Base-by-base conservation (phyloP, 2,888 invertebrate species). In the Leptopilina syphax region DNA sequence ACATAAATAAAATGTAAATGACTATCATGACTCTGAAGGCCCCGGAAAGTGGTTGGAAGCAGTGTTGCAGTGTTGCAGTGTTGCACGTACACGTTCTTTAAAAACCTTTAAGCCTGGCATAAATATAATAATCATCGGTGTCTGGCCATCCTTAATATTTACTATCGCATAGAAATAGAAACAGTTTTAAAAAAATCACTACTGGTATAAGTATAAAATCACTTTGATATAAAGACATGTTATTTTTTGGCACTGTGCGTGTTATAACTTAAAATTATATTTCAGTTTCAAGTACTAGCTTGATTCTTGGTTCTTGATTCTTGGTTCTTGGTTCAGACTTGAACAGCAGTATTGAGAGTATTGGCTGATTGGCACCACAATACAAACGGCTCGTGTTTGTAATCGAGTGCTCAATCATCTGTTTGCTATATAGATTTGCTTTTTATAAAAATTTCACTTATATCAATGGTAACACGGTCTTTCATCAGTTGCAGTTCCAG, bases 201-300 rank as follows among this genome's bases (percentile, higher is more conserved):
- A 34, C 70, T 73, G 34, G 24, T 73, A 34, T 73, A 54, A 54
- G 24, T 73, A 34, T 73, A 54, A 54, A 73, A 73, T 54, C 34
- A 34, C 13, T 73, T 34, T 27, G 54, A 27, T 73, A 50, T 54
- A 73, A 57, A 73, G n/a, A 57, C 24, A 27, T 34, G 50, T n/a
- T 34, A 57, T n/a, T 54, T 73, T 88, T 89, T 89, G 89, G 88
- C 89, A 89, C 88, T 88, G 86, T 83, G 85, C 84, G 87, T 83
- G 85, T 86, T 79, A 82, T 83, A 86, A 88, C 81, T 83, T 84
- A 83, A 84, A 85, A 80, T 79, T 83, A 85, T 85, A 84, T 83
- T 77, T 80, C 81, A 84, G 77, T 80, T 81, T 86, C 85, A 86
- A 86, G 83, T 83, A 24, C 82, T 84, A 84, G 81, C 83, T 86